A percentile compares a stretch with the other conserved stretches of the same genome.
Evolutionary conservation across 2,888 invertebrate genomes (phyloP).

Genomic region (Ommatoiulus sabulosus): DNA sequence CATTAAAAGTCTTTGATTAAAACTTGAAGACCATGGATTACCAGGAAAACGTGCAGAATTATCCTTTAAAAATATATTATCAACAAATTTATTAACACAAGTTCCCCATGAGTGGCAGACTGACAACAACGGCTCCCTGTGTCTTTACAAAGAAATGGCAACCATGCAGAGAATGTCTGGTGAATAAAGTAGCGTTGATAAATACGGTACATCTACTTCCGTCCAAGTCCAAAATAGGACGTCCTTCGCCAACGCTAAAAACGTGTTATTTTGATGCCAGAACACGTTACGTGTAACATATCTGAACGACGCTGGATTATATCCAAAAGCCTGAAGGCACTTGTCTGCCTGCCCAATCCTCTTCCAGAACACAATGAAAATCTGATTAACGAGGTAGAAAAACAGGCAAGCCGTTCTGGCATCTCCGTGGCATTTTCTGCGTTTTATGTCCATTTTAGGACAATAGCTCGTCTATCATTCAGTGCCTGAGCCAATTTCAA

Average conservation of each 20-base stretch:
- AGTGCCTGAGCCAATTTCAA: constrained; percentile 43
- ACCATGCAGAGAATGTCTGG: too few relatives aligned
- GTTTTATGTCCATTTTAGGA: constrained; percentile 24
- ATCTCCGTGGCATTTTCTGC: not conserved
- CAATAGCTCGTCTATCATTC: constrained; percentile 28
- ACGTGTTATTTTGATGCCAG: not conserved
- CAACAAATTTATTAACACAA: too few relatives aligned
- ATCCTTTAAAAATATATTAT: too few relatives aligned
- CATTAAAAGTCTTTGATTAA: too few relatives aligned
- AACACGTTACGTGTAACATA: not conserved
- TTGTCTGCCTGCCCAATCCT: not conserved
- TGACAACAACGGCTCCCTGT: too few relatives aligned
- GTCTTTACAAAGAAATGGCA: too few relatives aligned
- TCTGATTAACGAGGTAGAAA: constrained; percentile 21
- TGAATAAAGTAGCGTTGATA: too few relatives aligned
- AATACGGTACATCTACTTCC: not conserved
- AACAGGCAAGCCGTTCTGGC: constrained; percentile 6
- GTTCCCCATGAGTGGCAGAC: too few relatives aligned
- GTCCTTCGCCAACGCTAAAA: not conserved
- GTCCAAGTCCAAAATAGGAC: not conserved
- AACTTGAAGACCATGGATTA: too few relatives aligned
- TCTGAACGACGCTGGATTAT: not conserved
- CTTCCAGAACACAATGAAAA: not conserved
- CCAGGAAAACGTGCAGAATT: too few relatives aligned
- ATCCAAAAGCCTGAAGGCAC: not conserved